Evolutionary conservation across 2,888 invertebrate species (phyloP), one percentile per base, ranked within the genome.

Genomic region (Drosophila putrida): DNA sequence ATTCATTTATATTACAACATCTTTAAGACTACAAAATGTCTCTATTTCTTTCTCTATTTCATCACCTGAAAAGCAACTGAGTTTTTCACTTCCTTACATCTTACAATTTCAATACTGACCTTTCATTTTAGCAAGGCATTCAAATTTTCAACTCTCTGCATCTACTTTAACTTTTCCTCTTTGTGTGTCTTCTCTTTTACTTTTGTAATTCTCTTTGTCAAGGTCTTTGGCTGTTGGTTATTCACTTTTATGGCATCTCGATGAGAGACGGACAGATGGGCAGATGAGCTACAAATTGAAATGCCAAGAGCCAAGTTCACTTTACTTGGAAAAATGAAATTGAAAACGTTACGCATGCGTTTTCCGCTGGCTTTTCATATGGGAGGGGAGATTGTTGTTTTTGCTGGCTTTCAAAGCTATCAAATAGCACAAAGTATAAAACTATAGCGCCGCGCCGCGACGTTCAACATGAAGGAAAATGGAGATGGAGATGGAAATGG

Each of bases 291-390:
- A 4, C 63, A 43, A 72, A 62, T 62, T 33, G 63, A 59, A 72
- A 50, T 47, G 75, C 43, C 6, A 10, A 27, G 8, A 13, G 25
- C 49, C 35, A 43, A 47, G 38, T 10, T 15, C n/a, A 55, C 27
- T 53, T 49, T 41, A 25, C 41, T 53, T 64, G 27, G 13, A 50
- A 43, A 82, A 80, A 70, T 84, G 90, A 86, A 90, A 88, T 89
- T 82, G 84, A 88, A 88, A 88, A 83, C 83, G 82, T 79, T 80
- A 80, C 82, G 87, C 84, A 89, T 86, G 78, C 83, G 83, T 84
- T 80, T 77, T 62, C 73, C 59, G 33, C 39, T 11, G 61, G 58
- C 67, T 67, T 65, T 62, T 62, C 59, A 59, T 8, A 25, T 20
- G 15, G 27, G 27, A 41, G 44, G 15, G 27, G 27, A 46, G 53